A percentile compares a stretch with the other conserved stretches of the same genome.
Evolutionary conservation across 2,888 invertebrate species (phyloP).

Genomic region (Euclidia mi): DNA sequence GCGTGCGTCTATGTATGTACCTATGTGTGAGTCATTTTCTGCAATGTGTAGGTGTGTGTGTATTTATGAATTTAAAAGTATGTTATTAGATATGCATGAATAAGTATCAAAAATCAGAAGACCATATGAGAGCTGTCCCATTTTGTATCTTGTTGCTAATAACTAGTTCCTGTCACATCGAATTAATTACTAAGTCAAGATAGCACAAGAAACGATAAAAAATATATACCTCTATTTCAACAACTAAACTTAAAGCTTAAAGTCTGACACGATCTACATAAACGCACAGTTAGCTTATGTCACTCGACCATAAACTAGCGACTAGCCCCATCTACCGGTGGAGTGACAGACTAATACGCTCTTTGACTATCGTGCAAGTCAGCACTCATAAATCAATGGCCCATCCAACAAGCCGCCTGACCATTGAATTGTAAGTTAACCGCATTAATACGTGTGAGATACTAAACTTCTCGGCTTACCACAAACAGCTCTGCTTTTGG

Average conservation of each 20-base stretch:
- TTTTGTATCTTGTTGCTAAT: too few relatives aligned
- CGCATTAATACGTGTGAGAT: constrained; percentile 23
- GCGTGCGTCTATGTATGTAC: too few relatives aligned
- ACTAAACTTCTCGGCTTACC: constrained; percentile 20
- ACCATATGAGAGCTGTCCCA: constrained; percentile 7
- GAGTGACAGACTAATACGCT: constrained; percentile 20
- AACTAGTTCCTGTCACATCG: too few relatives aligned
- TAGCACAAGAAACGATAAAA: too few relatives aligned
- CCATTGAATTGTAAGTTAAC: constrained; percentile 44
- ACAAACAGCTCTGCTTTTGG: neutral
- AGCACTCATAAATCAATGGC: constrained; percentile 28
- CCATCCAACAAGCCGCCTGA: constrained; percentile 19
- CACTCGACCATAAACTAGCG: neutral
- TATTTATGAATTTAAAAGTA: too few relatives aligned
- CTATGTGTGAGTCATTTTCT: too few relatives aligned
- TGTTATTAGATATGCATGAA: too few relatives aligned
- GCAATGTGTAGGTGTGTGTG: too few relatives aligned
- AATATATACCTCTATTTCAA: too few relatives aligned
- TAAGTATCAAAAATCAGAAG: too few relatives aligned
- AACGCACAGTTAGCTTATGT: neutral
- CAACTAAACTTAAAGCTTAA: too few relatives aligned
- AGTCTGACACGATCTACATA: neutral
- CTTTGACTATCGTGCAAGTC: constrained; percentile 7
- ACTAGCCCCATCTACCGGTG: constrained; percentile 22
- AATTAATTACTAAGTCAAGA: too few relatives aligned